Conservation (phyloP, 2,113 vertebrate species). For the Rhabdomys dilectus region DNA sequence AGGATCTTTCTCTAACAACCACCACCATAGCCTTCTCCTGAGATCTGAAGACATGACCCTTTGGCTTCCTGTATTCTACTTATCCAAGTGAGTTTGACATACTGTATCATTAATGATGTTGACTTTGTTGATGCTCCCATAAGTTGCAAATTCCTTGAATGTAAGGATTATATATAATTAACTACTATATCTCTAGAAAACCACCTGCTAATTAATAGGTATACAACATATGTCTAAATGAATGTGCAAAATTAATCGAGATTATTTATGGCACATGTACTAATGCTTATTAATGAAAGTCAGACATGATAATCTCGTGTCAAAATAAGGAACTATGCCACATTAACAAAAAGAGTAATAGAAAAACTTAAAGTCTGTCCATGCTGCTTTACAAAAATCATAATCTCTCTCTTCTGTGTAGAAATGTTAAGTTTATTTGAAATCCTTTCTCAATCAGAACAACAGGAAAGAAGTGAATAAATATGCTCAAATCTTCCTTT, state of each 20-base stretch:
- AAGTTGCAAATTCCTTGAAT: neutral
- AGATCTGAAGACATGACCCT: too few relatives aligned
- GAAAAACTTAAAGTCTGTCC: neutral
- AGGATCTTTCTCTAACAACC: neutral
- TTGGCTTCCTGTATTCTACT: neutral
- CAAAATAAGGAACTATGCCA: neutral
- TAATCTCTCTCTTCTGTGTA: neutral
- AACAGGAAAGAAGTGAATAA: neutral
- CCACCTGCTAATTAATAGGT: neutral
- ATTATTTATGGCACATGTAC: neutral
- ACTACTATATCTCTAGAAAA: neutral
- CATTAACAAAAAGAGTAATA: conserved; percentile 17
- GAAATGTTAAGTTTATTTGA: conserved; percentile 26
- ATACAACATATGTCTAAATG: neutral
- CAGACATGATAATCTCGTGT: neutral
- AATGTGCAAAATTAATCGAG: conserved; percentile 20
- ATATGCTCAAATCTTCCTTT: neutral
- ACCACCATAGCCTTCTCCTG: neutral
- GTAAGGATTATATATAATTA: neutral
- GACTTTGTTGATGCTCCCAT: neutral
- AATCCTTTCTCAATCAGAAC: neutral
- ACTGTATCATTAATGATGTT: neutral
- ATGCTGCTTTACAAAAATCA: neutral
- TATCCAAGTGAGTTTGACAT: neutral
- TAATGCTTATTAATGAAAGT: conserved; percentile 10